These are phyloP conservation scores for Platycnemis pennipes DNA, from an alignment of 2,888 invertebrate genomes.

Conservation along the genomic window DNA sequence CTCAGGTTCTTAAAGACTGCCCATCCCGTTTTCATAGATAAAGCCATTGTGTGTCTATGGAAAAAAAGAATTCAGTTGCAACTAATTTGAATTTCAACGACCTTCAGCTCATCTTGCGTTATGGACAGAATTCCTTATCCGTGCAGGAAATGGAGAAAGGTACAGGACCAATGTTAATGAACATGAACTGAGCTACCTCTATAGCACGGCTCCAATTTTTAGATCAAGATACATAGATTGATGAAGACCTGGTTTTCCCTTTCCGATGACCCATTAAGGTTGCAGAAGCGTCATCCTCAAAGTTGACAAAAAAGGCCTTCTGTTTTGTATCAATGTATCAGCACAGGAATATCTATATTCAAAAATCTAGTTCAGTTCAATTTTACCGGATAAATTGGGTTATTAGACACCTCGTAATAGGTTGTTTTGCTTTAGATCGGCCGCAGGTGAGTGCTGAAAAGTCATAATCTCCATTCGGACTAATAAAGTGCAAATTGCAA, in stretches of 20 bases:
- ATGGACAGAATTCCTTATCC: background rate
- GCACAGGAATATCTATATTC: background rate
- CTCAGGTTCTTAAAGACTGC: background rate
- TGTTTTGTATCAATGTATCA: background rate
- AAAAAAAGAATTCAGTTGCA: background rate
- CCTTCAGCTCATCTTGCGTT: background rate
- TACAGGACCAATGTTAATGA: background rate
- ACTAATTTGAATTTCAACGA: conserved; percentile 37
- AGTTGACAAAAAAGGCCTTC: background rate
- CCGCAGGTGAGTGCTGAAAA: too few relatives aligned
- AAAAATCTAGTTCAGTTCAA: background rate
- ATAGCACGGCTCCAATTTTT: background rate
- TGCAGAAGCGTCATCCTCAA: background rate
- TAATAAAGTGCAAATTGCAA: too few relatives aligned
- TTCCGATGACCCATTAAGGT: background rate
- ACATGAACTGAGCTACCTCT: background rate
- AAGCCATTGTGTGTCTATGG: background rate
- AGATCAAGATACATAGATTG: background rate
- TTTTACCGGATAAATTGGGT: background rate
- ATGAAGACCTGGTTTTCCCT: background rate
- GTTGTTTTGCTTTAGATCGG: background rate
- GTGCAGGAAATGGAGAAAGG: background rate
- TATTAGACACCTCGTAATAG: background rate
- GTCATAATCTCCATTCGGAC: too few relatives aligned
- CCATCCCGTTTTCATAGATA: background rate